These are phyloP conservation scores for Drepanosiphum platanoidis DNA, from an alignment of 2,888 invertebrate genomes.

Conservation along the genomic window DNA sequence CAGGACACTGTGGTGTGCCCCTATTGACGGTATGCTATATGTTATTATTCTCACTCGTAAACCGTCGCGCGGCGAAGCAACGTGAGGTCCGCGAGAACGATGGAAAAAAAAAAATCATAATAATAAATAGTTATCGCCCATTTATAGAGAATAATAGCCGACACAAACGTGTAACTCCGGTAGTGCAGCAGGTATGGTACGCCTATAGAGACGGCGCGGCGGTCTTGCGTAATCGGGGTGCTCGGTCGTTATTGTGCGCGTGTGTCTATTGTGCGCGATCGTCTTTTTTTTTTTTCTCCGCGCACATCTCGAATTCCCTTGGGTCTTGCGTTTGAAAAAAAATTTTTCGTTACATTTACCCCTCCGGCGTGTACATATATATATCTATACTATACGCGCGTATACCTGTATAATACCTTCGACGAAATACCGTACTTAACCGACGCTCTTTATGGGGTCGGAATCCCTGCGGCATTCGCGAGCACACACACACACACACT, in stretches of 20 bases:
- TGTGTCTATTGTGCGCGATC: constrained; percentile 48
- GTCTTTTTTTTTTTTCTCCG: constrained; percentile 29
- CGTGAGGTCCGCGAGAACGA: constrained; percentile 19
- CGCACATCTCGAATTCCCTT: constrained; percentile 23
- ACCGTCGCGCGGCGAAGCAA: neutral
- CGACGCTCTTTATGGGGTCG: constrained; percentile 44
- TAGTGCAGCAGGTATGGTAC: too few species aligned
- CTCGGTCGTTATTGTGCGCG: neutral
- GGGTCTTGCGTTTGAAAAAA: neutral
- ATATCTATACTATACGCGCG: too few species aligned
- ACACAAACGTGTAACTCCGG: constrained; percentile 56
- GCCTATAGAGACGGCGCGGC: constrained; percentile 29
- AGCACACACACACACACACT: neutral
- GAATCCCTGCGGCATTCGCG: constrained; percentile 51
- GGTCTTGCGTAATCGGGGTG: constrained; percentile 56
- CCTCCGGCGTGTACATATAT: neutral
- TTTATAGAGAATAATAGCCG: constrained; percentile 6
- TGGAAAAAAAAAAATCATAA: too few species aligned
- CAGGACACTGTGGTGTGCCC: too few species aligned
- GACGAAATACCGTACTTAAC: constrained; percentile 36
- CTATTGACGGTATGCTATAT: too few species aligned
- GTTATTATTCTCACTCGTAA: neutral
- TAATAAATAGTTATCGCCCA: neutral
- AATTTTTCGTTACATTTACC: constrained; percentile 41
- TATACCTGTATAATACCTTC: too few species aligned